phyloP scores from a whole-genome alignment of 2,113 vertebrate species.

The Empidonax traillii region DNA sequence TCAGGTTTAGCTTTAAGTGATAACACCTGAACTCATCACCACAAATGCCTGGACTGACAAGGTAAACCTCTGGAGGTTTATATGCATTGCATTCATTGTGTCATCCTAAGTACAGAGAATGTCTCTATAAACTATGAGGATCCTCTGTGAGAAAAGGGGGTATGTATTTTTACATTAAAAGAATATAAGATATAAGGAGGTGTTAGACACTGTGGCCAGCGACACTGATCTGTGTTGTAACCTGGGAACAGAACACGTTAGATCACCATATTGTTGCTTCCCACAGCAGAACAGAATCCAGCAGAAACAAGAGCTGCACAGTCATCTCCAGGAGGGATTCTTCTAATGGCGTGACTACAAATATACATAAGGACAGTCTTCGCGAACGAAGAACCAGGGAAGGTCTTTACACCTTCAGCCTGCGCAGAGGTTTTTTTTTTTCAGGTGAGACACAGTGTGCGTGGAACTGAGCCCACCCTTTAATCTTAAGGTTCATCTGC shows the following conservation, averaged over 20 bases:
- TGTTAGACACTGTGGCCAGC: background rate
- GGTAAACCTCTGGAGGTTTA: background rate
- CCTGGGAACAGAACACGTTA: fast-evolving
- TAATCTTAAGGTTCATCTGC: too few species aligned
- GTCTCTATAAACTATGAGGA: background rate
- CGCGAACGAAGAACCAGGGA: too few species aligned
- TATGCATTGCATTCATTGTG: background rate
- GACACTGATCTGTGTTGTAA: background rate
- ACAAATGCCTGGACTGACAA: background rate
- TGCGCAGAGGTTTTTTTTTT: too few species aligned
- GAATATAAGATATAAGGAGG: background rate
- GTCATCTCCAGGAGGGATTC: background rate
- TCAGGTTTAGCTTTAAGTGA: background rate
- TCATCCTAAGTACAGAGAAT: background rate
- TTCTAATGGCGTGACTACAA: background rate
- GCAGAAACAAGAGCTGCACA: background rate
- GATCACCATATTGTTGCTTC: background rate
- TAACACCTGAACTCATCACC: background rate
- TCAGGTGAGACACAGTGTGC: too few species aligned
- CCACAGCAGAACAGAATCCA: background rate
- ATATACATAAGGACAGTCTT: background rate
- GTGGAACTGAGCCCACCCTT: too few species aligned
- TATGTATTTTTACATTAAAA: background rate
- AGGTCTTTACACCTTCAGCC: too few species aligned
- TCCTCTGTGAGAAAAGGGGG: background rate